A percentile compares a stretch with the other conserved stretches of the same genome.
These are phyloP conservation scores for Embidobia sp. DNA, from an alignment of 2,888 invertebrate species.

Conservation along the genomic window DNA sequence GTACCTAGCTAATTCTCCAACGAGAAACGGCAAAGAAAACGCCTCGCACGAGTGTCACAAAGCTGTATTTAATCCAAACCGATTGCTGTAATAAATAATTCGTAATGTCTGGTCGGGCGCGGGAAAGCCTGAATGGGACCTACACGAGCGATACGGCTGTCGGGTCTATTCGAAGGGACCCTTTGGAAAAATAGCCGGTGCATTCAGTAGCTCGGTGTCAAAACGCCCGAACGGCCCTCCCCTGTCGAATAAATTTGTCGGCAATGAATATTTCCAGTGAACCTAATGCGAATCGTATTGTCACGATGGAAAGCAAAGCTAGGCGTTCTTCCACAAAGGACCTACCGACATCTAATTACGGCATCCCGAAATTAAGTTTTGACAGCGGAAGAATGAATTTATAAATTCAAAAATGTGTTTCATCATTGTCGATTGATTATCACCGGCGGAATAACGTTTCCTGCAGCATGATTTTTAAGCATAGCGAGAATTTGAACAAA, in stretches of 20 bases:
- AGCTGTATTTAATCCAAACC: conserved; percentile 23
- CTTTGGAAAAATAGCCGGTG: conserved; percentile 67
- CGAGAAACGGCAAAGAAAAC: background rate
- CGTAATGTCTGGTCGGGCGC: conserved; percentile 10
- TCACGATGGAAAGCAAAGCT: conserved; percentile 64
- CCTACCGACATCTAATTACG: conserved; percentile 8
- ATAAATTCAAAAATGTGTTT: conserved; percentile 8
- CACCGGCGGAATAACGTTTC: too few relatives aligned
- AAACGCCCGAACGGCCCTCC: conserved; percentile 70
- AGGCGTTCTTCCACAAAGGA: background rate
- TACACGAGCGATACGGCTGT: conserved; percentile 74
- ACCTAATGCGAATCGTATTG: conserved; percentile 71
- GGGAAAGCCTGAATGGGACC: conserved; percentile 63
- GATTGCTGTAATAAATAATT: conserved; percentile 36
- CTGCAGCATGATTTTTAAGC: too few relatives aligned
- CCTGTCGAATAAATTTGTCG: conserved; percentile 68
- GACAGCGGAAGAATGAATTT: background rate
- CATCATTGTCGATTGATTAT: too few relatives aligned
- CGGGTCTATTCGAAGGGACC: conserved; percentile 63
- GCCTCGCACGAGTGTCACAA: conserved; percentile 7
- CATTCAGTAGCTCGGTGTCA: conserved; percentile 66
- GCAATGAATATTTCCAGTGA: conserved; percentile 62
- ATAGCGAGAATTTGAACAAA: too few relatives aligned
- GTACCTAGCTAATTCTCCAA: too few relatives aligned
- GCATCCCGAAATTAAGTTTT: conserved; percentile 8